Base-by-base conservation (phyloP, 2,797 vertebrate genomes). In the Cynodonichthys magdalenae region DNA sequence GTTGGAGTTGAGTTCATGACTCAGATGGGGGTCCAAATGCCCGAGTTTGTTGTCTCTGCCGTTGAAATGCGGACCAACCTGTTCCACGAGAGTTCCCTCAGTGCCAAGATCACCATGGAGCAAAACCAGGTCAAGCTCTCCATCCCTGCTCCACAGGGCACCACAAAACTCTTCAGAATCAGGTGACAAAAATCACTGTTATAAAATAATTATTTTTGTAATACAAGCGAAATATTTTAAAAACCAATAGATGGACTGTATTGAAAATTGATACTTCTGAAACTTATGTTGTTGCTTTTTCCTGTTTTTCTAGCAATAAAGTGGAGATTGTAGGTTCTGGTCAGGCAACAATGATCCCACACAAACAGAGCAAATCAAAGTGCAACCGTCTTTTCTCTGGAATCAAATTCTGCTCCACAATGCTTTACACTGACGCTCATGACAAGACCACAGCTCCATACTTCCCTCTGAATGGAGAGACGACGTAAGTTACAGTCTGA, bases 1-100 rank as follows among this genome's bases (percentile, higher is more conserved):
- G 58, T 94, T 75, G 93, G 94, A 67, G 60, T 96, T 71, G 95
- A 97, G 77, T 95, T 97, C 81, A 89, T 95, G 75, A 97, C 95
- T 14, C 85, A 92, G 24, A 87, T 98, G 90, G 96, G 95, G 80
- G 79, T 95, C 72, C 69, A 93, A 31, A 59, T 97, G 15, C 97
- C 97, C 5, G 92, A 95, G 71, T 95, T 96, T 79, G 80, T 94
- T 17, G 92, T 24, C 60, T 95, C 90, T 5, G 89, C 91, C 0
- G 91, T 98, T 56, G 94, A 96, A 75, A 92, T 96, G 90, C 95
- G 93, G 80, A 94, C 94, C 66, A 95, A 91, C 77, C 70, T 98
- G 49, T 97, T 95, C 84, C 96, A 96, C 3, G 96, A 98, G 82
- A 96, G 95, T 42, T 85, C 90, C 20, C 74, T 97, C 60, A 94